Evolutionary conservation across 1,140 invertebrate genomes (phyloP).

Genomic region (Linepithema humile): DNA sequence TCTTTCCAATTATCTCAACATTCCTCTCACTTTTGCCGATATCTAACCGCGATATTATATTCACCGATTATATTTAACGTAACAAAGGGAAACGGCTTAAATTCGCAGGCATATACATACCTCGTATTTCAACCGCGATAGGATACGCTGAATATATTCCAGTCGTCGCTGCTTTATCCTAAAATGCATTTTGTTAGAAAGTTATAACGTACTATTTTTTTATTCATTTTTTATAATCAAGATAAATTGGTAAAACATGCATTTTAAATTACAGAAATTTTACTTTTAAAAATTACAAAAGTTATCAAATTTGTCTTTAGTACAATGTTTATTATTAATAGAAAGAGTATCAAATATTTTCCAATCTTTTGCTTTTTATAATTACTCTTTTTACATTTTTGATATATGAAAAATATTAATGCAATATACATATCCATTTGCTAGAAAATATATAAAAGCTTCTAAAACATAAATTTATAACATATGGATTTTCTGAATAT

Average conservation of each 20-base stretch:
- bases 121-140: slow-evolving; percentile 30
- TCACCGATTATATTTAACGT: slow-evolving; percentile 14
- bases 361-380: no score
- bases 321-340: no score
- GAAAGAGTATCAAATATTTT: no score
- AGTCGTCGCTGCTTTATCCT: not conserved
- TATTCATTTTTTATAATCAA: not conserved
- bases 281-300: not conserved
- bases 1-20: slow-evolving; percentile 69
- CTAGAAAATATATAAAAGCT: not conserved
- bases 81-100: slow-evolving; percentile 9
- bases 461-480: not conserved
- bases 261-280: no score
- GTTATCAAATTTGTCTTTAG: not conserved
- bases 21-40: slow-evolving; percentile 44
- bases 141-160: slow-evolving; percentile 51
- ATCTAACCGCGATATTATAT: slow-evolving; percentile 34
- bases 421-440: no score
- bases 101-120: not conserved
- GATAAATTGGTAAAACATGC: not conserved
- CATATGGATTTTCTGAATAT: no score
- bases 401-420: no score
- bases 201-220: not conserved
- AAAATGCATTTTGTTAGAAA: not conserved
- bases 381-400: no score